Evolutionary conservation across 2,888 invertebrate species (phyloP).

Genomic region (Oasisia sp.): DNA sequence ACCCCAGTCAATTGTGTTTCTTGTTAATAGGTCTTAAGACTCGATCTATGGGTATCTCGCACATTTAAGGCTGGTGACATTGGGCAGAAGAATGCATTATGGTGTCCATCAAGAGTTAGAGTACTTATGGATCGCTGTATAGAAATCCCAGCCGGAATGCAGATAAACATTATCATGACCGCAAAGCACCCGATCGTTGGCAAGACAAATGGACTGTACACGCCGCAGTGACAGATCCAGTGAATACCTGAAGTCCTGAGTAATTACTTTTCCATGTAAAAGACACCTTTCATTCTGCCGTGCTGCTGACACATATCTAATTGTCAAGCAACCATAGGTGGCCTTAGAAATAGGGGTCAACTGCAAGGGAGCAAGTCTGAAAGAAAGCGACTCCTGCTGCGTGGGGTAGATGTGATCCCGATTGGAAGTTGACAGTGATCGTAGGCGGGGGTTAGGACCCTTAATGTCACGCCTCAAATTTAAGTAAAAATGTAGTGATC

Average conservation of each 20-base stretch:
- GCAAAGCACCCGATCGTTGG: not conserved
- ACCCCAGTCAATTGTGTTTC: not conserved
- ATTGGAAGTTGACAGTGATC: not conserved
- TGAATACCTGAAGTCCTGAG: slow-evolving; percentile 13
- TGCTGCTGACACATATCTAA: not conserved
- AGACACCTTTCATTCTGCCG: not conserved
- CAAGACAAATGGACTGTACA: not conserved
- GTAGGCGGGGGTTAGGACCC: not conserved
- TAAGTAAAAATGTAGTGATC: not conserved
- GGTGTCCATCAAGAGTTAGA: not conserved
- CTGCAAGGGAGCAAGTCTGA: not conserved
- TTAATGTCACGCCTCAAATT: not conserved
- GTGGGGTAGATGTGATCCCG: not conserved
- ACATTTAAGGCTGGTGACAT: not conserved
- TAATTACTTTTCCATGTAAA: not conserved
- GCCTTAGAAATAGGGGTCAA: not conserved
- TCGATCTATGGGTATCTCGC: not conserved
- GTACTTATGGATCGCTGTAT: not conserved
- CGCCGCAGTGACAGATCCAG: not conserved
- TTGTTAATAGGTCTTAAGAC: not conserved
- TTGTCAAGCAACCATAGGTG: not conserved
- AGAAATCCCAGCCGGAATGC: not conserved
- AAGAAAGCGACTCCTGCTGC: not conserved
- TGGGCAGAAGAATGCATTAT: not conserved
- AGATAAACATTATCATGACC: slow-evolving; percentile 17